Conservation (phyloP, 2,888 invertebrate species). For the Drosophila neutralis region DNA sequence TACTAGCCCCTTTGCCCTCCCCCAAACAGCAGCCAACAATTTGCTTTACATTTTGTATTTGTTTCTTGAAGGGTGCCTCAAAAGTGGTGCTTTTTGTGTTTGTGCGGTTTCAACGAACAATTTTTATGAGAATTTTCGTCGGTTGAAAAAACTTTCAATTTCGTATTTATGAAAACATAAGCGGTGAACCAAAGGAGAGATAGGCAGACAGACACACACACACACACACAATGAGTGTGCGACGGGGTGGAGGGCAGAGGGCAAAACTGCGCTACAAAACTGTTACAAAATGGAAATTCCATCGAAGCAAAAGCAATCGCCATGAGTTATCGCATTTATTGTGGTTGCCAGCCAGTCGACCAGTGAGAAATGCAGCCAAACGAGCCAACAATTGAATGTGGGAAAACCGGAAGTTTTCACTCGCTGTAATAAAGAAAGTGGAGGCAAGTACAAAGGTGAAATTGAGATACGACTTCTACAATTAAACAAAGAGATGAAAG, state of each 20-base stretch:
- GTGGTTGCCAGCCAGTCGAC: not conserved
- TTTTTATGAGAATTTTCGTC: constrained; percentile 77
- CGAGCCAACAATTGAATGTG: constrained; percentile 50
- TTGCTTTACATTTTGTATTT: constrained; percentile 51
- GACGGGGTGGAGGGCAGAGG: not conserved
- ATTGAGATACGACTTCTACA: constrained; percentile 23
- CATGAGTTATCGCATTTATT: constrained; percentile 51
- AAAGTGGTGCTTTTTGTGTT: constrained; percentile 38
- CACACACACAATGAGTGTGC: not conserved
- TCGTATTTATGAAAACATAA: constrained; percentile 72
- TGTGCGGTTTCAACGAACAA: constrained; percentile 71
- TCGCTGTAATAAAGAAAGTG: constrained; percentile 38
- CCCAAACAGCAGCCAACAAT: not conserved
- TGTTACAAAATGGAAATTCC: constrained; percentile 77
- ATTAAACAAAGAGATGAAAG: constrained; percentile 18
- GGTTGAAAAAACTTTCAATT: constrained; percentile 78
- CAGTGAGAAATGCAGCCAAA: constrained; percentile 38
- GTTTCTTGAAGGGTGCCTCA: constrained; percentile 70
- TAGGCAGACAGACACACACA: constrained; percentile 3
- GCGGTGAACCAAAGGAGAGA: constrained; percentile 35
- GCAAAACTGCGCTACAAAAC: constrained; percentile 58
- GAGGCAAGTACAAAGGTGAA: constrained; percentile 37
- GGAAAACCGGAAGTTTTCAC: constrained; percentile 45
- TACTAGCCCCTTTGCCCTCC: not conserved
- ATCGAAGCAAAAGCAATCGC: constrained; percentile 66